Evolutionary conservation across 2,888 invertebrate genomes (phyloP).

Genomic region (Zaprionus lineosus): DNA sequence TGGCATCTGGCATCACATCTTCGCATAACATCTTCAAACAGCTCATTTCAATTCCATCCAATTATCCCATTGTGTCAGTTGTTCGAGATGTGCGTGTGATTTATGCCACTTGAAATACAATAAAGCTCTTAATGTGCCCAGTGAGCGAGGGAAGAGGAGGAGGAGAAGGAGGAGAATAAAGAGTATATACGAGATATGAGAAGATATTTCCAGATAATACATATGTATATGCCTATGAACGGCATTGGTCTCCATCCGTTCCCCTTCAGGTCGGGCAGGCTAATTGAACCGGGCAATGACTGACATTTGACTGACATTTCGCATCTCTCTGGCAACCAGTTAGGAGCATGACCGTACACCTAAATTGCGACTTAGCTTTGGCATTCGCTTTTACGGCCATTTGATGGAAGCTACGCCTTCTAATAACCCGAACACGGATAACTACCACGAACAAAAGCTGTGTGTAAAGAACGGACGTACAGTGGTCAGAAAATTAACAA

Average conservation of each 20-base stretch:
- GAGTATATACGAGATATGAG: not conserved
- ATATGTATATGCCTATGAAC: not conserved
- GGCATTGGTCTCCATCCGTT: too few relatives aligned
- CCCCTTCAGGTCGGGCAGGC: conserved; percentile 31
- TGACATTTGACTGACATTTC: conserved; percentile 50
- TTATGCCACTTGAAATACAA: conserved; percentile 68
- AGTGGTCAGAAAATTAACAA: not conserved
- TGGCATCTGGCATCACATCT: too few relatives aligned
- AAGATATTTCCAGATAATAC: too few relatives aligned
- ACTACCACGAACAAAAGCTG: conserved; percentile 6
- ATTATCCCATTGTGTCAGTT: conserved; percentile 64
- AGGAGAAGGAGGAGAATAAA: not conserved
- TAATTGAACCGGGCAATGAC: conserved; percentile 49
- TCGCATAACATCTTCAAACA: conserved; percentile 47
- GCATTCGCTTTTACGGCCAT: conserved; percentile 64
- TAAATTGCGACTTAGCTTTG: conserved; percentile 55
- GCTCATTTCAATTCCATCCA: conserved; percentile 67
- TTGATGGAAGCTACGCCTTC: conserved; percentile 60
- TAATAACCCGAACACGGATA: conserved; percentile 45
- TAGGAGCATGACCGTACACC: conserved; percentile 45
- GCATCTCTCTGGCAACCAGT: not conserved
- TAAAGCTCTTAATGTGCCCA: conserved; percentile 51
- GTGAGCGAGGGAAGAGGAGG: conserved; percentile 6
- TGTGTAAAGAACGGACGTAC: conserved; percentile 14
- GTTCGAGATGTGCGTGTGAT: conserved; percentile 60